Evolutionary conservation across 2,797 vertebrate genomes (phyloP).

Genomic region (Naso thynnoides): DNA sequence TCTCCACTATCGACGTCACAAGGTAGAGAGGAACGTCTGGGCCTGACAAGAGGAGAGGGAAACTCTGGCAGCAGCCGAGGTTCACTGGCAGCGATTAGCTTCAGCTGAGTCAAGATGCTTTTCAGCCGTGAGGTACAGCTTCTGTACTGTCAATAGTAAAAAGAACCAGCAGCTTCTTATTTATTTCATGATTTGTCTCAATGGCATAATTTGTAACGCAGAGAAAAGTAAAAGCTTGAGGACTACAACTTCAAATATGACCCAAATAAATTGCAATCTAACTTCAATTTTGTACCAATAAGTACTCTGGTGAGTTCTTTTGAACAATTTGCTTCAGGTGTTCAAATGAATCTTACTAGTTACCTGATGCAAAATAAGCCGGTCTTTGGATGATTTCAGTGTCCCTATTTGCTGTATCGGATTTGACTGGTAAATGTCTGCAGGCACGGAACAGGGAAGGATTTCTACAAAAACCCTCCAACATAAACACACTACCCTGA

Average conservation of each 20-base stretch:
- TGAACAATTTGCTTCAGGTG: not conserved
- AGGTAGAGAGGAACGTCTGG: slow-evolving; percentile 30
- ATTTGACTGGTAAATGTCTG: slow-evolving; percentile 26
- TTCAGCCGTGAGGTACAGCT: slow-evolving; percentile 22
- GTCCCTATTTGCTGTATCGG: slow-evolving; percentile 29
- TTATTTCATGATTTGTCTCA: slow-evolving; percentile 11
- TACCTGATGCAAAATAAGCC: not conserved
- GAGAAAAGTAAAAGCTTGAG: not conserved
- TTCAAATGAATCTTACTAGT: not conserved
- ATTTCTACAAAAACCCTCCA: slow-evolving; percentile 35
- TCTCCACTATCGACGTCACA: slow-evolving; percentile 40
- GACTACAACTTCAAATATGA: not conserved
- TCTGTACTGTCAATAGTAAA: slow-evolving; percentile 20
- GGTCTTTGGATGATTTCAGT: slow-evolving; percentile 6
- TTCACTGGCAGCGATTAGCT: slow-evolving; percentile 39
- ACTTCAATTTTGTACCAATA: not conserved
- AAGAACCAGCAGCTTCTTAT: not conserved
- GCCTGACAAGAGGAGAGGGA: slow-evolving; percentile 39
- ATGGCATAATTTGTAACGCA: not conserved
- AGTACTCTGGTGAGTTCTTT: not conserved
- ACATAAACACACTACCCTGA: slow-evolving; percentile 52
- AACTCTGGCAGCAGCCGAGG: slow-evolving; percentile 26
- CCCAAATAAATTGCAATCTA: not conserved
- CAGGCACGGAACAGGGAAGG: slow-evolving; percentile 15
- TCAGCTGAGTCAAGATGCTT: slow-evolving; percentile 33